Conservation (phyloP, 1,140 invertebrate genomes). For the Colletes latitarsis region DNA sequence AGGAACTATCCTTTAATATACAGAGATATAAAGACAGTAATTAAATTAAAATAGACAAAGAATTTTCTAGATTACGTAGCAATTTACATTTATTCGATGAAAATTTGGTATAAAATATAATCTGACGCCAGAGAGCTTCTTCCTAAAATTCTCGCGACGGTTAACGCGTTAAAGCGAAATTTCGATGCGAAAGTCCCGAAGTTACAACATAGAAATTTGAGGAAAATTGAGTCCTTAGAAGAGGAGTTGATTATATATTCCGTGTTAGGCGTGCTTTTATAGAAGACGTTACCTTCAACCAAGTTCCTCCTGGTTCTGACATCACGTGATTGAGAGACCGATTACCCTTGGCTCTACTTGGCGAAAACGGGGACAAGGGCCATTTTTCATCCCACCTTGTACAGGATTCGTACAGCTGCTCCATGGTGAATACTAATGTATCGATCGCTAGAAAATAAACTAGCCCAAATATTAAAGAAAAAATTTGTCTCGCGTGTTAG, state of each 20-base stretch:
- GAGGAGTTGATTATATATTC: neutral
- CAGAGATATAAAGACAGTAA: too few species aligned
- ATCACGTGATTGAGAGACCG: slow-evolving; percentile 28
- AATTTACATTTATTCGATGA: too few species aligned
- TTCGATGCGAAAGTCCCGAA: neutral
- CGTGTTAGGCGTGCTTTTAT: neutral
- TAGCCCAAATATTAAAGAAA: neutral
- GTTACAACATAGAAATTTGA: neutral
- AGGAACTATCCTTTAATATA: too few species aligned
- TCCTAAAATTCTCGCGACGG: too few species aligned
- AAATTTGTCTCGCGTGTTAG: neutral
- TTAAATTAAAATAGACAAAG: too few species aligned
- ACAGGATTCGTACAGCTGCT: neutral
- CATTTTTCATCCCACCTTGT: slow-evolving; percentile 26
- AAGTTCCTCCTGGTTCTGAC: slow-evolving; percentile 15
- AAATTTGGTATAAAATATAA: too few species aligned
- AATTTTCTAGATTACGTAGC: too few species aligned
- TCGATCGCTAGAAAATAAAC: slow-evolving; percentile 4
- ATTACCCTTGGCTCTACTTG: slow-evolving; percentile 23
- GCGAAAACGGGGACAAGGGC: slow-evolving; percentile 14
- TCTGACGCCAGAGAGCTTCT: too few species aligned
- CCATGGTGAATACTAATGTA: slow-evolving; percentile 31
- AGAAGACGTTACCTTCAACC: slow-evolving; percentile 11
- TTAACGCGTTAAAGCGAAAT: too few species aligned
- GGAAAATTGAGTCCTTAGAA: neutral